A percentile compares a stretch with the other conserved stretches of the same genome.
phyloP scores from a whole-genome alignment of 2,888 invertebrate genomes.

The Parnassius apollo region DNA sequence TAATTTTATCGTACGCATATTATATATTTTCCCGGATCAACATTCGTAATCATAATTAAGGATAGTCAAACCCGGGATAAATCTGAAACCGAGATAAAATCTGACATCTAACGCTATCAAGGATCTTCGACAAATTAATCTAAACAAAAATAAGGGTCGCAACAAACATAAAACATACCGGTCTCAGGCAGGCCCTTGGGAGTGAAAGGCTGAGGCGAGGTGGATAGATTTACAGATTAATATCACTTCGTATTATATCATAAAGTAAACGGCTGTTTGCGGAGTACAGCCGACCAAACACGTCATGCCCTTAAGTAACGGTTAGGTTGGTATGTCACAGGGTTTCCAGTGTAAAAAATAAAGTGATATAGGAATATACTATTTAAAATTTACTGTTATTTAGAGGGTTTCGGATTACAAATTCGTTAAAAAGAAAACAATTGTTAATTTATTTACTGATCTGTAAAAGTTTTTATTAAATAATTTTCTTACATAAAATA shows the following conservation, averaged over 20 bases:
- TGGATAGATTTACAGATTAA: constrained; percentile 26
- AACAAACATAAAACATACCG: constrained; percentile 9
- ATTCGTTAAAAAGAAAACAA: too few species aligned
- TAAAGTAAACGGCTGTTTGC: constrained; percentile 18
- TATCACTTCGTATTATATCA: constrained; percentile 21
- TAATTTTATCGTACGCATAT: background rate
- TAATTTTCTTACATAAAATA: too few species aligned
- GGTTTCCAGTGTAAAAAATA: constrained; percentile 7
- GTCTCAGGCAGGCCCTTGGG: constrained; percentile 9
- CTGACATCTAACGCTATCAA: constrained; percentile 5
- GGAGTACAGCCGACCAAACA: constrained; percentile 27
- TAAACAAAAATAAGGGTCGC: constrained; percentile 12
- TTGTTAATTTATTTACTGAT: too few species aligned
- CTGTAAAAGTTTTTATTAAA: too few species aligned
- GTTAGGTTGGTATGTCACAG: constrained; percentile 3
- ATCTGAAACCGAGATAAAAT: constrained; percentile 4
- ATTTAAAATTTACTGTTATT: too few species aligned
- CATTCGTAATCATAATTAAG: constrained; percentile 5
- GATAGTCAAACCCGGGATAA: constrained; percentile 4
- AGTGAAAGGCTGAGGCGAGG: constrained; percentile 10
- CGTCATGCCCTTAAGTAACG: constrained; percentile 11
- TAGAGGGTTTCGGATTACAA: too few species aligned
- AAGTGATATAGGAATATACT: too few species aligned
- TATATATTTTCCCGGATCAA: background rate
- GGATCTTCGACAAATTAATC: constrained; percentile 11